These are phyloP conservation scores for Metopia argyrocephala DNA, from an alignment of 2,888 invertebrate species.

Conservation along the genomic window DNA sequence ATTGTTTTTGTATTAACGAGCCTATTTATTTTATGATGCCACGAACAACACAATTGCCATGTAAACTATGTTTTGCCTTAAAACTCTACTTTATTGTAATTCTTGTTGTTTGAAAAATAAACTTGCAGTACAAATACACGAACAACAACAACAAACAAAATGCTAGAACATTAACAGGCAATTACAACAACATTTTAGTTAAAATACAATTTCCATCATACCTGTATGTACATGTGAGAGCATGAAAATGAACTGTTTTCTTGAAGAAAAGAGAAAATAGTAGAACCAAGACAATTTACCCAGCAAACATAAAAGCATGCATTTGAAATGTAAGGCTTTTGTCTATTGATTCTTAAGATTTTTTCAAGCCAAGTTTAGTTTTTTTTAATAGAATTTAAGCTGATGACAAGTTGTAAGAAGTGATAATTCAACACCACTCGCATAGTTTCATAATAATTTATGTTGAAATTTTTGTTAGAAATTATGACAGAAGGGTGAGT, in stretches of 20 bases:
- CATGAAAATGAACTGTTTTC: slow-evolving; percentile 45
- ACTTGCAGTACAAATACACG: background rate
- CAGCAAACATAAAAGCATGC: no score
- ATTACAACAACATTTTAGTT: slow-evolving; percentile 49
- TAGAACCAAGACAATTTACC: no score
- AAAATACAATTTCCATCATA: slow-evolving; percentile 27
- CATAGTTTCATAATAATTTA: no score
- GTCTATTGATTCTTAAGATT: no score
- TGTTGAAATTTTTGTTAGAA: no score
- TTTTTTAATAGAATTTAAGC: no score
- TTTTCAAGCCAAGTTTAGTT: no score
- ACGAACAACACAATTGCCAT: slow-evolving; percentile 31
- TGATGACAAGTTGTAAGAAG: no score
- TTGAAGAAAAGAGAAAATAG: no score
- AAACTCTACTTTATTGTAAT: slow-evolving; percentile 3
- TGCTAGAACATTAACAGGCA: slow-evolving; percentile 35
- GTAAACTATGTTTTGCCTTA: slow-evolving; percentile 28
- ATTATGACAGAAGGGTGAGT: no score
- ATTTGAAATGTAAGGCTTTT: no score
- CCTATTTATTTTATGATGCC: slow-evolving; percentile 55
- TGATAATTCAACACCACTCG: no score
- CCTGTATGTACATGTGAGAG: slow-evolving; percentile 55
- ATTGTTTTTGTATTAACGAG: slow-evolving; percentile 18
- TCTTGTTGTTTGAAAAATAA: background rate
- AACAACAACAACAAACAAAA: slow-evolving; percentile 5